phyloP scores from a whole-genome alignment of 2,113 vertebrate species.

The Cyanoramphus novaezelandiae region DNA sequence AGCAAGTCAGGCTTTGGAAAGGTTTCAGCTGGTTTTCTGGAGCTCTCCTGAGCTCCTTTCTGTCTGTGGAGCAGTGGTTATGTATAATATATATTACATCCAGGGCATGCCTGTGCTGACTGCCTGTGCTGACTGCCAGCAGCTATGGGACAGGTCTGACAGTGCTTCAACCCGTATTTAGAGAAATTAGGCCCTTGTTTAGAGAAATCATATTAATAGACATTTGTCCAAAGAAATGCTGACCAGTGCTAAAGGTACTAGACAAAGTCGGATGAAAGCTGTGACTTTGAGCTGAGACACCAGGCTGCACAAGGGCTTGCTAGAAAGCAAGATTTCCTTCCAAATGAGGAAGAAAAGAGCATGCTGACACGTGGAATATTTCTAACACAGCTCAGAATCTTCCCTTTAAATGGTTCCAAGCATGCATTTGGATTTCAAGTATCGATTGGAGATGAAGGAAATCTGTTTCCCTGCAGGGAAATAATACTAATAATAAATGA shows the following conservation, averaged over 20 bases:
- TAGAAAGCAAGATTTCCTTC: neutral
- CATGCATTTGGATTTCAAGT: neutral
- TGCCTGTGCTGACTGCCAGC: too few relatives aligned
- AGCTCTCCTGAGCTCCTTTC: accelerated
- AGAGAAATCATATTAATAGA: neutral
- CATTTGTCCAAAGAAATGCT: neutral
- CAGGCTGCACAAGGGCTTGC: neutral
- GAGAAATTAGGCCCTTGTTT: neutral
- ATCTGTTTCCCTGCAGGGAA: neutral
- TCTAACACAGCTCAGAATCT: neutral
- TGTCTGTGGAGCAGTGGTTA: neutral
- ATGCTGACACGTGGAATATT: neutral
- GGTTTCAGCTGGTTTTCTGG: accelerated
- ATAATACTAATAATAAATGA: neutral
- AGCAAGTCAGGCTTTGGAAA: neutral
- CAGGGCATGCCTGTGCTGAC: neutral
- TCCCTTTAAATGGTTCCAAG: neutral
- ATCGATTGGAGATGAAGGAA: neutral
- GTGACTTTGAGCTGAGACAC: neutral
- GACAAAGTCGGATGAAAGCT: neutral
- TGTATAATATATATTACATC: accelerated
- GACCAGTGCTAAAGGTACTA: neutral
- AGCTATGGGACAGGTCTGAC: neutral
- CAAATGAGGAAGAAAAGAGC: neutral
- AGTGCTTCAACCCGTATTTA: neutral